phyloP scores from a whole-genome alignment of 2,797 vertebrate species.

The Neomorphus geoffroyi region DNA sequence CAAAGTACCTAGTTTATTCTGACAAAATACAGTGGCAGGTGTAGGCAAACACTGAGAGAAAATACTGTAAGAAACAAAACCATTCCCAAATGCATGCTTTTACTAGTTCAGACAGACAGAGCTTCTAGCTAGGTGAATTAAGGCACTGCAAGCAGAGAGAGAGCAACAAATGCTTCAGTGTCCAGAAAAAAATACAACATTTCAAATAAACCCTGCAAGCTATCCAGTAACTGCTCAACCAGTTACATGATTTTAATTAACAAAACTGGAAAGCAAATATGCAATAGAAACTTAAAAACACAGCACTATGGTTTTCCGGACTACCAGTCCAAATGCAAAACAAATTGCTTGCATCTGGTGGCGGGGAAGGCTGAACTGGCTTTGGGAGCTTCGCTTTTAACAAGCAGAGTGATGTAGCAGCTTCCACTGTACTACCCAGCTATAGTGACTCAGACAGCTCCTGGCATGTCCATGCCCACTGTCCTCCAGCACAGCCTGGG shows the following conservation, averaged over 20 bases:
- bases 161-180: background rate
- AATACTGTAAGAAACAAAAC: background rate
- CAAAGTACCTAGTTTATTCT: slow-evolving; percentile 13
- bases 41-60: background rate
- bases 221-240: slow-evolving; percentile 4
- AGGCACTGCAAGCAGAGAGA: background rate
- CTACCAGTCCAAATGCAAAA: slow-evolving; percentile 6
- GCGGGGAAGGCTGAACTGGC: background rate
- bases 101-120: background rate
- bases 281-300: slow-evolving; percentile 25
- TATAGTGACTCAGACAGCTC: background rate
- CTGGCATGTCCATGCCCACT: rapidly evolving
- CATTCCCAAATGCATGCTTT: background rate
- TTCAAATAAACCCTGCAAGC: slow-evolving; percentile 10
- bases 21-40: slow-evolving; percentile 7
- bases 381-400: background rate
- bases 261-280: slow-evolving; percentile 39
- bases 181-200: background rate
- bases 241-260: slow-evolving; percentile 38
- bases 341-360: slow-evolving; percentile 18
- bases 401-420: background rate
- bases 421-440: background rate
- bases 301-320: background rate
- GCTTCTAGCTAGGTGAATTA: slow-evolving; percentile 26
- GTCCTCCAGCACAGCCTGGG: background rate